Evolutionary conservation across 2,113 vertebrate species (phyloP).

Genomic region (Psilopsiagon aymara): DNA sequence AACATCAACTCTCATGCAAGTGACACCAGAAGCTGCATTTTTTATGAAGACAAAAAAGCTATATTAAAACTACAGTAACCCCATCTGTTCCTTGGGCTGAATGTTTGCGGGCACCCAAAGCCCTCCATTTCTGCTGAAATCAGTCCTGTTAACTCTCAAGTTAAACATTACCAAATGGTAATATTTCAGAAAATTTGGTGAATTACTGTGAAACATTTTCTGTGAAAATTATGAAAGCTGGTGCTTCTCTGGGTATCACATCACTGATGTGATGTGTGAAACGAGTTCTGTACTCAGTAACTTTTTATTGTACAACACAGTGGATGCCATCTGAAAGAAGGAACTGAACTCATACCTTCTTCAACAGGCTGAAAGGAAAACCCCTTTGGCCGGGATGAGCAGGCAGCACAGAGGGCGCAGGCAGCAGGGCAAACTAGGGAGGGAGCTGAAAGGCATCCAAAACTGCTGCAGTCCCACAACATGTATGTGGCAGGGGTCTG

Average conservation of each 20-base stretch:
- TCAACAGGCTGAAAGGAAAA: not conserved
- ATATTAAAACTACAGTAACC: not conserved
- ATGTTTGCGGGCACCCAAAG: not conserved
- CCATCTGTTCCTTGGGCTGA: not conserved
- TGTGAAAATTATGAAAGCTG: not conserved
- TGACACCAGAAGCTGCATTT: conserved; percentile 44
- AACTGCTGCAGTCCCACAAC: not conserved
- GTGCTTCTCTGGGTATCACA: not conserved
- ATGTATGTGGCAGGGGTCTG: not conserved
- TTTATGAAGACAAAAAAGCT: conserved; percentile 35
- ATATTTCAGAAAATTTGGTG: not conserved
- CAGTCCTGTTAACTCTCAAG: not conserved
- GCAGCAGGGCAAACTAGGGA: not conserved
- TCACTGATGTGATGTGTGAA: not conserved
- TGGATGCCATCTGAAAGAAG: not conserved
- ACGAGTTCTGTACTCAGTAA: fast-evolving
- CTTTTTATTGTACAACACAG: too few species aligned
- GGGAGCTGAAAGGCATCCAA: not conserved
- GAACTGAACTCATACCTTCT: not conserved
- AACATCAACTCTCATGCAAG: conserved; percentile 72
- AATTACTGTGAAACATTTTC: not conserved
- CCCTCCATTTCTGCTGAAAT: not conserved
- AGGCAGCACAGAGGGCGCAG: not conserved
- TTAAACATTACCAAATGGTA: not conserved
- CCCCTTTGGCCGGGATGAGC: not conserved